Evolutionary conservation across 2,113 vertebrate species (phyloP), one percentile per base, ranked within the genome.

Genomic region (Cairina moschata): DNA sequence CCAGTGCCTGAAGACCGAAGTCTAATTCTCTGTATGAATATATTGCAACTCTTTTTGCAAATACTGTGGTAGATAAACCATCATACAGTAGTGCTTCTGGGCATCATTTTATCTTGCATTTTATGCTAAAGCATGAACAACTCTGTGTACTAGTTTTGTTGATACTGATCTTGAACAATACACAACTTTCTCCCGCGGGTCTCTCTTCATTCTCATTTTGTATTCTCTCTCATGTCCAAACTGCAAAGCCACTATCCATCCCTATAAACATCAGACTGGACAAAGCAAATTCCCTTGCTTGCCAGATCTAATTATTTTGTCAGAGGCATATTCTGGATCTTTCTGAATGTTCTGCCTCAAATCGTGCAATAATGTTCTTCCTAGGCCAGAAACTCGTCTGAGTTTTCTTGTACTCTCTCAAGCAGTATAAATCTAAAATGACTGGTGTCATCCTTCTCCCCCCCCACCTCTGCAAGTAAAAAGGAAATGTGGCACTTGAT

Each of bases 261-360:
- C 32, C 48, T 89, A 82, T 87, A 92, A 92, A 79, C 66, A 40
- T 89, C 77, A 91, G 74, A 84, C 11, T 0, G 0, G 34, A 92
- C 28, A 17, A 86, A 92, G 32, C 3, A 91, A 89, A 82, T 73
- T 91, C 54, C 21, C 8, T 73, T 50, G 16, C 42, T 96, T 95
- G 74, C 25, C 54, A 91, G 59, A 87, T 82, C 63, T 89, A 89
- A 82, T 92, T 92, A 58, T 26, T 87, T 89, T 58, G 38, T 89
- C 62, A 91, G 63, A 87, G 32, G 32, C 13, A 85, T 48, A 54
- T 85, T 84, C 52, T 66, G 54, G 28, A 76, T 85, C 48, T 82
- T 95, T 52, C 58, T 71, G 29, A 34, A 60, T 42, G 9, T 84
- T 92, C 48, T 89, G 29, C 5, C 42, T 81, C 25, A 71, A 78